Conservation (phyloP, 2,113 vertebrate species). For the Loxodonta africana region DNA sequence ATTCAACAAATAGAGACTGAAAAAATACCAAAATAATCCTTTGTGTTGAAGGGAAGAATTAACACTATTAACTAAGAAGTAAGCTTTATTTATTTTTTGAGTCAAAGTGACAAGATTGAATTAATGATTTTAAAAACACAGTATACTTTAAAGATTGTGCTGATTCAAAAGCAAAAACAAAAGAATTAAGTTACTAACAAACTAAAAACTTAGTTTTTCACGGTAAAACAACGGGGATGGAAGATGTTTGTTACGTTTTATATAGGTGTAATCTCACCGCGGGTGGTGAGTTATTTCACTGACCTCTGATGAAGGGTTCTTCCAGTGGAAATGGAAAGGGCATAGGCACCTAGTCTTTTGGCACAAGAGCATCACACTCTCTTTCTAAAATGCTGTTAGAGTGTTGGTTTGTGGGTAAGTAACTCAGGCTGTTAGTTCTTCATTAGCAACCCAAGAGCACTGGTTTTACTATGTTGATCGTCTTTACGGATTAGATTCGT, state of each 20-base stretch:
- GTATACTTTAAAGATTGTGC: neutral
- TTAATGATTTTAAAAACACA: constrained; percentile 51
- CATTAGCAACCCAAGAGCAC: neutral
- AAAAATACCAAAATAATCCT: constrained; percentile 11
- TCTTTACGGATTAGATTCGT: constrained; percentile 30
- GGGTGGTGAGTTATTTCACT: neutral
- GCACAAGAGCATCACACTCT: neutral
- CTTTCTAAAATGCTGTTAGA: neutral
- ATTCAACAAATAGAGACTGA: neutral
- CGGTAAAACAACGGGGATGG: neutral
- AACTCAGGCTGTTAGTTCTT: neutral
- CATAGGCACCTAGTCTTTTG: neutral
- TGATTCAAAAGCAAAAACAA: neutral
- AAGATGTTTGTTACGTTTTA: constrained; percentile 48
- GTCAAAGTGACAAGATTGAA: neutral
- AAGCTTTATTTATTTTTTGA: neutral
- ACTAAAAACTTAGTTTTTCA: constrained; percentile 36
- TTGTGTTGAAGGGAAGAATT: constrained; percentile 43
- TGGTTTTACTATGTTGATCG: neutral
- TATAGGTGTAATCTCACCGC: neutral
- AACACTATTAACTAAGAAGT: constrained; percentile 20
- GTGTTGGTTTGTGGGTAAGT: neutral
- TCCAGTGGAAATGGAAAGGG: neutral
- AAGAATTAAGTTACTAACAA: constrained; percentile 29
- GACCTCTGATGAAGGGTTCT: neutral